Conservation (phyloP, 2,113 vertebrate genomes). For the Cryptotis parvus region DNA sequence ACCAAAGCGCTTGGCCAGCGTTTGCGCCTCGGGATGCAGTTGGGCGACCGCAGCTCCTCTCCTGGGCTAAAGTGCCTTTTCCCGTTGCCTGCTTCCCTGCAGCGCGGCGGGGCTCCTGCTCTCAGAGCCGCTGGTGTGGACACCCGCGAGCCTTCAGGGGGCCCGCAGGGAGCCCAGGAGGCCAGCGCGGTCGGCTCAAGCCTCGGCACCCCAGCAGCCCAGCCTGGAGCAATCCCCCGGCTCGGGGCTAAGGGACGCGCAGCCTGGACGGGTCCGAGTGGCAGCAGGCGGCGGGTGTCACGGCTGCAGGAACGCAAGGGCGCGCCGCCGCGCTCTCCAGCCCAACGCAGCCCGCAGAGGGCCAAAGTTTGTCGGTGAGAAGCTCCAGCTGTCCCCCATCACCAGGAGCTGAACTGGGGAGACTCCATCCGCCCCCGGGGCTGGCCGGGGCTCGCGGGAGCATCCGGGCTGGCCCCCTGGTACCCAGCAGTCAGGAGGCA, state of each 20-base stretch:
- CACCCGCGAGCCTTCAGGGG: not conserved
- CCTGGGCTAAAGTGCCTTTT: not conserved
- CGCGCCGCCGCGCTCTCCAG: no score
- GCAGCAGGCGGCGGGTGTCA: no score
- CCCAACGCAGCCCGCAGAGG: no score
- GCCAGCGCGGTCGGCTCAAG: not conserved
- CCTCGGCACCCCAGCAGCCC: not conserved
- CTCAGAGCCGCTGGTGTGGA: not conserved
- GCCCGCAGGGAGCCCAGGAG: not conserved
- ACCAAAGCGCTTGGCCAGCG: not conserved
- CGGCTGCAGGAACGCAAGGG: not conserved
- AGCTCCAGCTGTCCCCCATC: not conserved
- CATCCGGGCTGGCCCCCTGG: no score
- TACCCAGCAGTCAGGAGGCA: not conserved
- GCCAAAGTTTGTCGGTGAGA: conserved; percentile 62
- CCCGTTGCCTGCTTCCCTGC: not conserved
- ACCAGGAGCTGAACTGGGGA: not conserved
- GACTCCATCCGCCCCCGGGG: not conserved
- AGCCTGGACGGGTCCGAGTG: not conserved
- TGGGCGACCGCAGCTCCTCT: not conserved
- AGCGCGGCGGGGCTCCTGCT: not conserved
- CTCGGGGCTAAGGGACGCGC: not conserved
- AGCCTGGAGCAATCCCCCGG: not conserved
- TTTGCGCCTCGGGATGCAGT: not conserved
- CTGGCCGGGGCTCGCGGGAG: no score